Conservation (phyloP, 2,113 vertebrate species). For the Lepisosteus osseus region DNA sequence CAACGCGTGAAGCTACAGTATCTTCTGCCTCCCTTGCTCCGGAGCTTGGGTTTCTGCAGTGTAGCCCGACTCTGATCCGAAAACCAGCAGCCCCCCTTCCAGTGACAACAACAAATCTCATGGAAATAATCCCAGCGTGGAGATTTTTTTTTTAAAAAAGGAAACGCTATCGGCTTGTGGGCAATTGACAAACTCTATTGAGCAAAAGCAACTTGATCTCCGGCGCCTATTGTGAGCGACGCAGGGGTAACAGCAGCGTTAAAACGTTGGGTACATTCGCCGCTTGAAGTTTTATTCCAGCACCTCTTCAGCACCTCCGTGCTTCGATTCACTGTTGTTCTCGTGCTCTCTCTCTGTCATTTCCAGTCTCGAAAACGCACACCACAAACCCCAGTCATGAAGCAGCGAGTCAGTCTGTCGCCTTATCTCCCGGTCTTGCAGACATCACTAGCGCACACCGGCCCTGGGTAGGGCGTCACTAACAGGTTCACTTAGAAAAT, state of each 20-base stretch:
- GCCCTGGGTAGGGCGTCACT: slow-evolving; percentile 60
- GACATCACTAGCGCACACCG: slow-evolving; percentile 45
- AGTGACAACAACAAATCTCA: no score
- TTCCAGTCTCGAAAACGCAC: neutral
- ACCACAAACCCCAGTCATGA: no score
- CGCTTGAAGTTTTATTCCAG: neutral
- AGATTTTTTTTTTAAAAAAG: no score
- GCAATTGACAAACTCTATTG: no score
- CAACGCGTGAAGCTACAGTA: no score
- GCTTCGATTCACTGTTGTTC: neutral
- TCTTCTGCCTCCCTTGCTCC: no score
- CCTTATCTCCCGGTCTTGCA: slow-evolving; percentile 33
- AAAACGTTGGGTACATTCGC: neutral
- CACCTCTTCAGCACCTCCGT: neutral
- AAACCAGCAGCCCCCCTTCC: no score
- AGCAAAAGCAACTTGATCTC: neutral
- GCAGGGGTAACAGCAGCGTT: neutral
- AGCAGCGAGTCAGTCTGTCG: slow-evolving; percentile 17
- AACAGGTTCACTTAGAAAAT: slow-evolving; percentile 33
- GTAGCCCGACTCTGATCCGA: no score
- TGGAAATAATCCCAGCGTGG: no score
- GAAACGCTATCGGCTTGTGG: no score
- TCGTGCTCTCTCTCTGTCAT: neutral
- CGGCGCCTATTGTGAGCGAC: neutral
- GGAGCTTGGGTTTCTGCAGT: no score